A percentile compares a stretch with the other conserved stretches of the same genome.
These are phyloP conservation scores for Lontra canadensis DNA, from an alignment of 2,113 vertebrate species.

Conservation along the genomic window DNA sequence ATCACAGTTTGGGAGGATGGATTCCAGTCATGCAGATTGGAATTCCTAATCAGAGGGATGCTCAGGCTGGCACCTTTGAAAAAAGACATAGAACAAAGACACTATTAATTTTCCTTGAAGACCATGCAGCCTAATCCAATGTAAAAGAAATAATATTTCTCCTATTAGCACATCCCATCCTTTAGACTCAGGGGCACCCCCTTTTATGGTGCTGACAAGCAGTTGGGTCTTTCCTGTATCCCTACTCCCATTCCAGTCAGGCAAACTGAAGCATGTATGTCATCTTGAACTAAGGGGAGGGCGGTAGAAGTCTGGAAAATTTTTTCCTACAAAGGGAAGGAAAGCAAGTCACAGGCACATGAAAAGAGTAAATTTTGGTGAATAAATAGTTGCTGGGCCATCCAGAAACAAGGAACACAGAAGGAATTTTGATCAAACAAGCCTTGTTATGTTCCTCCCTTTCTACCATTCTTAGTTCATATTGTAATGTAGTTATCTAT, in stretches of 20 bases:
- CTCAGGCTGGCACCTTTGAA: not conserved
- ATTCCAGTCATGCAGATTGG: not conserved
- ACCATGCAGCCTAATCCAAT: not conserved
- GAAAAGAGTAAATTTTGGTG: not conserved
- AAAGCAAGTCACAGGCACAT: not conserved
- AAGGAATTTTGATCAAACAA: not conserved
- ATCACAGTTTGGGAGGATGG: not conserved
- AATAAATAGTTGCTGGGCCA: not conserved
- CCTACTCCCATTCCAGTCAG: not conserved
- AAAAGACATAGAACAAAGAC: not conserved
- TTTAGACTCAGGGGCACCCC: not conserved
- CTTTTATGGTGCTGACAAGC: not conserved
- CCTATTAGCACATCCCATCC: not conserved
- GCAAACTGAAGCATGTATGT: not conserved
- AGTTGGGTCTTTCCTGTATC: not conserved
- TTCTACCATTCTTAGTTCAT: not conserved
- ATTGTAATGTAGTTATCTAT: not conserved
- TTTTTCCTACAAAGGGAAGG: not conserved
- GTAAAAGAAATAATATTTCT: not conserved
- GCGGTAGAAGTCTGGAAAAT: not conserved
- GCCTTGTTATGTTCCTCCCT: not conserved
- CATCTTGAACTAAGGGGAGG: not conserved
- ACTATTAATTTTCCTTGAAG: slow-evolving; percentile 1
- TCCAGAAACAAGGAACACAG: not conserved
- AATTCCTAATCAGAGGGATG: not conserved